Evolutionary conservation across 1,140 invertebrate species (phyloP).

Genomic region (Drosophila insularis): DNA sequence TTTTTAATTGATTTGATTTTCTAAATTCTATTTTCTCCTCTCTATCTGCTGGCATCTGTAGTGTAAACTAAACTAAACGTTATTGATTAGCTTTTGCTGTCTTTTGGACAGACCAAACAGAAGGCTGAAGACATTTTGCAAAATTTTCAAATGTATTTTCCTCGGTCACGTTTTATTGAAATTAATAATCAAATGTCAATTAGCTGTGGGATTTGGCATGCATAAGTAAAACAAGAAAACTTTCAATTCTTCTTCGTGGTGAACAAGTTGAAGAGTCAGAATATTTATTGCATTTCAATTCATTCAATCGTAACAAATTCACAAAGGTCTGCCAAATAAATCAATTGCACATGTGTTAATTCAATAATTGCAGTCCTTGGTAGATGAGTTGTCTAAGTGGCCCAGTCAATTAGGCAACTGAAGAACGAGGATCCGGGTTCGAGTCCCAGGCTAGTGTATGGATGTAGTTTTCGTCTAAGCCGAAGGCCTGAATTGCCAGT

Average conservation of each 20-base stretch:
- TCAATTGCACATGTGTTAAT: too few relatives aligned
- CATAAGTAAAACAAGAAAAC: slow-evolving; percentile 1
- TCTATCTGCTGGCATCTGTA: not conserved
- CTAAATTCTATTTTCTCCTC: slow-evolving; percentile 3
- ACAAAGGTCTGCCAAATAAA: too few relatives aligned
- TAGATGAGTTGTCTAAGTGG: too few relatives aligned
- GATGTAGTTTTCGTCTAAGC: too few relatives aligned
- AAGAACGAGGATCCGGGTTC: too few relatives aligned
- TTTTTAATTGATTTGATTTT: slow-evolving; percentile 74
- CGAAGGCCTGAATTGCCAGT: too few relatives aligned
- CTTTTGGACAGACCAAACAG: slow-evolving; percentile 42
- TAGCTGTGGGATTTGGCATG: slow-evolving; percentile 40
- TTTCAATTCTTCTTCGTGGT: not conserved
- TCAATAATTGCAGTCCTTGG: too few relatives aligned
- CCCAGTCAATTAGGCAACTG: too few relatives aligned
- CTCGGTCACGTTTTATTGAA: slow-evolving; percentile 44
- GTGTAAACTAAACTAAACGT: slow-evolving; percentile 33
- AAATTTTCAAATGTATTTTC: slow-evolving; percentile 46
- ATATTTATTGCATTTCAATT: too few relatives aligned
- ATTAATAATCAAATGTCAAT: slow-evolving; percentile 72
- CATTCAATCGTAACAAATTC: too few relatives aligned
- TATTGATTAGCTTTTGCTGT: slow-evolving; percentile 16
- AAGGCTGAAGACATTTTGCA: slow-evolving; percentile 12
- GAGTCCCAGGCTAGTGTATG: too few relatives aligned
- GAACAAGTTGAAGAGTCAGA: not conserved